These are phyloP conservation scores for Rutpela maculata DNA, from an alignment of 2,888 invertebrate genomes.

Conservation along the genomic window DNA sequence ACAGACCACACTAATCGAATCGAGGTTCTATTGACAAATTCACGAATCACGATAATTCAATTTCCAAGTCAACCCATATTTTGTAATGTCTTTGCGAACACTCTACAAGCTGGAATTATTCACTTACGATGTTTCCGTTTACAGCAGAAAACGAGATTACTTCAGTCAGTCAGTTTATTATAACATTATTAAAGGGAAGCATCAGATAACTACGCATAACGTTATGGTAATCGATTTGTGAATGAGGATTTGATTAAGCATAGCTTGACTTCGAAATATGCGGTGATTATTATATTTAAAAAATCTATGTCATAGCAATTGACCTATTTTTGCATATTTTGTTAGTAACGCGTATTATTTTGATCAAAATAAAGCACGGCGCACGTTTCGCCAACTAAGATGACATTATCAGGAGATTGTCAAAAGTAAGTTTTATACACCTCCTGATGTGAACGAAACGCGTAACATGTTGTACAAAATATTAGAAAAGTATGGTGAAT, in stretches of 20 bases:
- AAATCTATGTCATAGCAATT: too few species aligned
- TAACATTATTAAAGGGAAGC: conserved; percentile 49
- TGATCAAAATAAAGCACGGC: too few species aligned
- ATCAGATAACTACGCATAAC: conserved; percentile 14
- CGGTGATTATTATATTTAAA: too few species aligned
- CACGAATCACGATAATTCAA: conserved; percentile 45
- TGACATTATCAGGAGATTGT: too few species aligned
- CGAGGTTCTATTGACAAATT: conserved; percentile 47
- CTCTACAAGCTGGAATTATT: conserved; percentile 43
- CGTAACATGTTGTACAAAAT: too few species aligned
- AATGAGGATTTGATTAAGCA: not conserved
- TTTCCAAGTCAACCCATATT: conserved; percentile 39
- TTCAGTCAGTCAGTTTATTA: conserved; percentile 52
- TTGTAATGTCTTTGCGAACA: conserved; percentile 43
- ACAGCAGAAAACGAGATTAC: conserved; percentile 51
- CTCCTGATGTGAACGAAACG: too few species aligned
- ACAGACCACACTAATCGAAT: conserved; percentile 50
- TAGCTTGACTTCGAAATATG: not conserved
- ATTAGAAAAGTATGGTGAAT: too few species aligned
- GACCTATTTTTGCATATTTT: too few species aligned
- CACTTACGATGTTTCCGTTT: conserved; percentile 46
- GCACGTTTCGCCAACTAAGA: too few species aligned
- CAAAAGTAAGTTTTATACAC: too few species aligned
- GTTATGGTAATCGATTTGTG: conserved; percentile 13
- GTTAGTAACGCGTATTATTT: too few species aligned